Conservation (phyloP, 2,888 invertebrate genomes). For the Rhopalosiphum nymphaeae region DNA sequence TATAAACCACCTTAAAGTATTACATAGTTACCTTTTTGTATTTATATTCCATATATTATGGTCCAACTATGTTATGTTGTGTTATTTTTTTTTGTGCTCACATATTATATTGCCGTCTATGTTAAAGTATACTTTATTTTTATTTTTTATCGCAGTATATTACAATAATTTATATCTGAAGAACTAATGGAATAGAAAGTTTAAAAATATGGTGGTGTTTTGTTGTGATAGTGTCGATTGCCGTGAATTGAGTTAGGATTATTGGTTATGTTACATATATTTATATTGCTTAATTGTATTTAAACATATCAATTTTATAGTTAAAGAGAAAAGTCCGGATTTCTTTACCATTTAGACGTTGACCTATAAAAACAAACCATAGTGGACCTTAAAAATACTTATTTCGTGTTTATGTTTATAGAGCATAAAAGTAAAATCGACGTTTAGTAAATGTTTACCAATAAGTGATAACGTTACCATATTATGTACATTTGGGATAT, state of each 20-base stretch:
- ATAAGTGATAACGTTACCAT: background rate
- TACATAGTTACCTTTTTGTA: background rate
- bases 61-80: background rate
- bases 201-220: background rate
- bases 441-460: background rate
- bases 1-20: too few species aligned
- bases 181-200: slow-evolving; percentile 55
- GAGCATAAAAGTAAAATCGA: background rate
- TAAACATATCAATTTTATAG: slow-evolving; percentile 3
- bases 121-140: background rate
- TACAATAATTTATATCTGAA: background rate
- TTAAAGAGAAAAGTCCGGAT: background rate
- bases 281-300: slow-evolving; percentile 14
- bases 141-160: background rate
- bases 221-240: slow-evolving; percentile 10
- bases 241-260: slow-evolving; percentile 15
- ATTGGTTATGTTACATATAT: background rate
- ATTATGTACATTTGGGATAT: background rate
- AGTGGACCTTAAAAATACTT: background rate
- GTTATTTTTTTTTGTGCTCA: background rate
- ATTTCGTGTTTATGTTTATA: background rate
- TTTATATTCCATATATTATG: background rate
- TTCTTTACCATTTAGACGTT: background rate
- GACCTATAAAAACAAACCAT: background rate
- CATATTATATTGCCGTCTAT: background rate